Conservation (phyloP, 2,888 invertebrate genomes). For the Noctuana brunneofusca region DNA sequence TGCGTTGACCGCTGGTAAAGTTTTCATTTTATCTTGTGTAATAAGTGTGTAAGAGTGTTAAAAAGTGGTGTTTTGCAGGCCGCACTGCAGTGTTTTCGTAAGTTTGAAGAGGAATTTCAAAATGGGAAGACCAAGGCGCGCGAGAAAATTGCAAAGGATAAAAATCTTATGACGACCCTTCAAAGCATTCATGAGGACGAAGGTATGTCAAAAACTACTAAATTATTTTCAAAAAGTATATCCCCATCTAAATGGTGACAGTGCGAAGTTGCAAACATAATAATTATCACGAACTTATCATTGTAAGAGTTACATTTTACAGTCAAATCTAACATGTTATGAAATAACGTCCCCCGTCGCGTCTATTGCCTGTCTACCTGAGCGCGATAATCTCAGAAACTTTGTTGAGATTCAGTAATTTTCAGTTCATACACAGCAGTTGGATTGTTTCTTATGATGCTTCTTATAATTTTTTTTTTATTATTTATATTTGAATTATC, state of each 20-base stretch:
- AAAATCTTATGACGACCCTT: slow-evolving; percentile 56
- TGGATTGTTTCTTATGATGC: too few relatives aligned
- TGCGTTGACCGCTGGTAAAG: not conserved
- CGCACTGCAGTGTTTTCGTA: slow-evolving; percentile 57
- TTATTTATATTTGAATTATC: too few relatives aligned
- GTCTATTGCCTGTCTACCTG: too few relatives aligned
- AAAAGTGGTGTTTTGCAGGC: slow-evolving; percentile 52
- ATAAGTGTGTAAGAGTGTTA: slow-evolving; percentile 27
- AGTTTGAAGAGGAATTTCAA: slow-evolving; percentile 64
- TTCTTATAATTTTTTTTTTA: too few relatives aligned
- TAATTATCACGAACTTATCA: too few relatives aligned
- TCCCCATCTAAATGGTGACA: not conserved
- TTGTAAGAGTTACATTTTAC: too few relatives aligned
- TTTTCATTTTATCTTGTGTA: not conserved
- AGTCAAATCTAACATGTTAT: too few relatives aligned
- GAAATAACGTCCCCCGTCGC: too few relatives aligned
- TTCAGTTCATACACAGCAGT: too few relatives aligned
- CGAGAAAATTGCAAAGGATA: slow-evolving; percentile 60
- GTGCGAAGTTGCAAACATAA: too few relatives aligned
- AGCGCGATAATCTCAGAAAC: too few relatives aligned
- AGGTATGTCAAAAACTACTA: slow-evolving; percentile 47
- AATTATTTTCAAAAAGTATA: not conserved
- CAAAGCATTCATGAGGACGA: slow-evolving; percentile 73
- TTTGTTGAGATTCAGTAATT: too few relatives aligned
- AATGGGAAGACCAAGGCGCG: slow-evolving; percentile 55